Percentiles rank a stretch among this genome's conserved stretches.
Conservation (phyloP, 2,888 invertebrate genomes). For the Drosophila picticornis region DNA sequence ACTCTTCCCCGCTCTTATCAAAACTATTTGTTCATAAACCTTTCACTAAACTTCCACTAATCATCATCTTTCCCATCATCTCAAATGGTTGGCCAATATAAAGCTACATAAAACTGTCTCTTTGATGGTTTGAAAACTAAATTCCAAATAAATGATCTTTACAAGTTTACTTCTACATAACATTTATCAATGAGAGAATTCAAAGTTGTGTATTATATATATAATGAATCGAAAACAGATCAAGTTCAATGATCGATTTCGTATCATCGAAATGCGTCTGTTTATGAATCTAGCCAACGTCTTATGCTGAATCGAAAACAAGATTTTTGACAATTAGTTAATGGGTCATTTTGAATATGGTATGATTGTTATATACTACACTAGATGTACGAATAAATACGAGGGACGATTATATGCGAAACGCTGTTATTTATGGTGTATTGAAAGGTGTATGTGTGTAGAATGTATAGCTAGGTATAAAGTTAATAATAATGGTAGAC, state of each 20-base stretch:
- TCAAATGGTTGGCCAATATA: not conserved
- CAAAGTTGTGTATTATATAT: not conserved
- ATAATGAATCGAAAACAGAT: not conserved
- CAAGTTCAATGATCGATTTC: not conserved
- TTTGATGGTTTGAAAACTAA: not conserved
- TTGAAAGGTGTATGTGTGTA: slow-evolving; percentile 13
- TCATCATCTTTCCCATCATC: too few species aligned
- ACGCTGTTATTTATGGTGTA: slow-evolving; percentile 9
- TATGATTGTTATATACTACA: slow-evolving; percentile 10
- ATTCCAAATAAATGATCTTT: not conserved
- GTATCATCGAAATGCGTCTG: not conserved
- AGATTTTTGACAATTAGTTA: slow-evolving; percentile 1
- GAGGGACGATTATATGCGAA: slow-evolving; percentile 4
- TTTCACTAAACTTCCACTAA: not conserved
- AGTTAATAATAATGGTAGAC: slow-evolving; percentile 45
- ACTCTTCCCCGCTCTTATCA: not conserved
- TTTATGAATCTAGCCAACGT: not conserved
- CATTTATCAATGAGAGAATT: not conserved
- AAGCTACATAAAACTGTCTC: not conserved
- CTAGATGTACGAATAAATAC: slow-evolving; percentile 1
- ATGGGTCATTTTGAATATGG: not conserved
- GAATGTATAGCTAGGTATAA: slow-evolving; percentile 27
- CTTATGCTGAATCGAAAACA: slow-evolving; percentile 3
- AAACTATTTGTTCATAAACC: not conserved
- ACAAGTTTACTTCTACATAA: not conserved